Percentiles rank a stretch among this genome's conserved stretches.
phyloP scores from a whole-genome alignment of 2,797 vertebrate genomes.

The Parauchenoglanis punctatus region DNA sequence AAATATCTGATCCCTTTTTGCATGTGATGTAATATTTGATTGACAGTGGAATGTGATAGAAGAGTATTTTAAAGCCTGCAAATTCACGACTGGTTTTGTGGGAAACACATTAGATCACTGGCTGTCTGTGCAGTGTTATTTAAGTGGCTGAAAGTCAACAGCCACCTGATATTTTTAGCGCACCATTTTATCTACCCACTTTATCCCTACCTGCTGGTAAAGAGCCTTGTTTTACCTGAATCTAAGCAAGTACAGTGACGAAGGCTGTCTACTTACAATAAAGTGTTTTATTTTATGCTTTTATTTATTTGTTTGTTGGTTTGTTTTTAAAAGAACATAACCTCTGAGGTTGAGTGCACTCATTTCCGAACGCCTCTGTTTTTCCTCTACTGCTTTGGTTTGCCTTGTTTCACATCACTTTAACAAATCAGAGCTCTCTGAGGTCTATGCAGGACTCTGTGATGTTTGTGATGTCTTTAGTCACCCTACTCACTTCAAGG shows the following conservation, averaged over 20 bases:
- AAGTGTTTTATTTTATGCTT: neutral
- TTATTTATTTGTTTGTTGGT: neutral
- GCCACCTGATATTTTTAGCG: conserved; percentile 5
- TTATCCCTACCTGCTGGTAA: neutral
- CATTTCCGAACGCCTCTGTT: neutral
- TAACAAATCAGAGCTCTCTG: neutral
- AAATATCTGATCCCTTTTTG: neutral
- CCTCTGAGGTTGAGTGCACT: neutral
- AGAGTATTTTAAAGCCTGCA: neutral
- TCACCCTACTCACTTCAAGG: neutral
- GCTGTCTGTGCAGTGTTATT: neutral
- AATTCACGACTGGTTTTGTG: neutral
- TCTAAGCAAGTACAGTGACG: neutral
- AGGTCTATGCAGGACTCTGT: neutral
- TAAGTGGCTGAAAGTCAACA: neutral
- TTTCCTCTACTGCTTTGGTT: neutral
- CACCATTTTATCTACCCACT: conserved; percentile 13
- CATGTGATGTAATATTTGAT: neutral
- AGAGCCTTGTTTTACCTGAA: conserved; percentile 7
- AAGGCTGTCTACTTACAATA: neutral
- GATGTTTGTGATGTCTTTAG: neutral
- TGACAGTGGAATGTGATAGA: neutral
- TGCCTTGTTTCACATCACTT: neutral
- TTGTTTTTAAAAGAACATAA: neutral
- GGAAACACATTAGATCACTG: neutral